A percentile compares a stretch with the other conserved stretches of the same genome.
Conservation (phyloP, 2,113 vertebrate species). For the Eurystomus gularis region DNA sequence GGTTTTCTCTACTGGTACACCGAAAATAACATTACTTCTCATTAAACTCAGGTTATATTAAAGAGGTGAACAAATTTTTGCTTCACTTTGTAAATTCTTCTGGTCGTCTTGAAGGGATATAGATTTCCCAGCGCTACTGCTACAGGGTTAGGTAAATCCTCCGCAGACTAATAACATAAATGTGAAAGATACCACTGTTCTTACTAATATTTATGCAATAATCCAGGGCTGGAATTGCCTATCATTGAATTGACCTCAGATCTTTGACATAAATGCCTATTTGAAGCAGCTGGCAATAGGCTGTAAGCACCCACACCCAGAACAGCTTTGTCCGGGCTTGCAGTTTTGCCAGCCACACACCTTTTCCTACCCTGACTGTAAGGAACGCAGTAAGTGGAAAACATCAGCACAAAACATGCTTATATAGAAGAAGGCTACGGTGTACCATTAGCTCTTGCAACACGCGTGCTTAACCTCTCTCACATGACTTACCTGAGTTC, state of each 20-base stretch:
- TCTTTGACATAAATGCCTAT: slow-evolving; percentile 68
- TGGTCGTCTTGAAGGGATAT: background rate
- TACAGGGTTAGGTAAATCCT: background rate
- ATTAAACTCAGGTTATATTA: background rate
- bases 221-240: background rate
- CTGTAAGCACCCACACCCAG: slow-evolving; percentile 45
- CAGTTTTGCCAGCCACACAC: slow-evolving; percentile 31
- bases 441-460: slow-evolving; percentile 49
- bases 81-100: background rate
- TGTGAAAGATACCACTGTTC: background rate
- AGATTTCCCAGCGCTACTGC: background rate
- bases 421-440: background rate
- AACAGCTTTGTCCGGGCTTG: slow-evolving; percentile 40
- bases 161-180: background rate
- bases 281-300: slow-evolving; percentile 51
- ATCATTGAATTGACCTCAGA: slow-evolving; percentile 47
- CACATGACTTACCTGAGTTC: slow-evolving; percentile 22
- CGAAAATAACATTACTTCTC: background rate
- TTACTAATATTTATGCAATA: slow-evolving; percentile 31
- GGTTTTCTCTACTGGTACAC: background rate
- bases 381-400: slow-evolving; percentile 10
- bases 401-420: slow-evolving; percentile 53
- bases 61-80: background rate
- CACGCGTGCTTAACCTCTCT: background rate
- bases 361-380: background rate